Evolutionary conservation across 2,888 invertebrate genomes (phyloP), one percentile per base, ranked within the genome.

Genomic region (Barypeithes pellucidus): DNA sequence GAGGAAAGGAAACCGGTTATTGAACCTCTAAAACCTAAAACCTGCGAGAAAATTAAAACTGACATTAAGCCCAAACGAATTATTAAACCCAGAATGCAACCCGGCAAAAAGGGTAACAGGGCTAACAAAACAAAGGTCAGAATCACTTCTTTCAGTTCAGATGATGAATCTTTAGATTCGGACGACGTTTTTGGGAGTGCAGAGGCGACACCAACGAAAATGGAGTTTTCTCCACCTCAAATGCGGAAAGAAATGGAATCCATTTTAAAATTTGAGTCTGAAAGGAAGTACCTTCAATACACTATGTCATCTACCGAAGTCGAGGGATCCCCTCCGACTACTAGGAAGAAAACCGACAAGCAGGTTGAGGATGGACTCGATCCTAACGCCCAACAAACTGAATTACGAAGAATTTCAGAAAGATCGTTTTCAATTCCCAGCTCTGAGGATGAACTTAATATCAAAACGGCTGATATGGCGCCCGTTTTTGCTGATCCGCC

Each of bases 151-250:
- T 93, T 93, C 80, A 93, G 92, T 63, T 93, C 93, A 0, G 93
- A 93, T 78, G 93, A 93, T 80, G 93, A 93, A 86, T 93, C 92
- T 76, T 87, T 93, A 12, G 93, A 93, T 85, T 93, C 93, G 0
- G 93, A 93, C 84, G 93, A 93, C 83, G 93, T 93, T 0, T 93
- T 93, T 82, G 93, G 93, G 29, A 92, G 92, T 24, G 91, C 93
- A 0, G 93, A 93, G 85, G 92, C 92, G 14, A 92, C 92, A 70
- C 93, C 93, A 2, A 89, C 89, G 8, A 90, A 91, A 79, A 87
- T 93, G 41, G 93, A 93, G 82, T 93, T 93, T 83, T 93, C 93
- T 12, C 93, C 93, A 1, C 93, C 93, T 2, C 93, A 93, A 81
- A 93, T 92, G 43, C 89, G 93, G 7, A 93, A 93, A 84, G 93